Percentiles rank a stretch among this genome's conserved stretches.
Conservation (phyloP, 2,797 vertebrate species). For the Merluccius polli region DNA sequence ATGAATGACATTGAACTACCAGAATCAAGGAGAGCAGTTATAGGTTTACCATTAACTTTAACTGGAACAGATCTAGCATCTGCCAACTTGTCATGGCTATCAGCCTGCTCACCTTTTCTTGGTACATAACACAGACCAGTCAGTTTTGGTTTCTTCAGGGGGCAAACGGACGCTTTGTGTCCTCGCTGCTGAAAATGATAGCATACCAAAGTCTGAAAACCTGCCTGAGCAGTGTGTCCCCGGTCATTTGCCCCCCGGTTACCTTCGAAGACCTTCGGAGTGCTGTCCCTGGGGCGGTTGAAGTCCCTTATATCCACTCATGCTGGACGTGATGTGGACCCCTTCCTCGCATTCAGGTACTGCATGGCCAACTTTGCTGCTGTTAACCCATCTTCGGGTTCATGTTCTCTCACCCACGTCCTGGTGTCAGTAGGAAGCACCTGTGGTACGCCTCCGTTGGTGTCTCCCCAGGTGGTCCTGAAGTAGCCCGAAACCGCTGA, state of each 20-base stretch:
- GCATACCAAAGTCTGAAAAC: not conserved
- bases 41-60: not conserved
- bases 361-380: slow-evolving; percentile 10
- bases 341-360: not conserved
- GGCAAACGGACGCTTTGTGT: not conserved
- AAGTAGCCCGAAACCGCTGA: not conserved
- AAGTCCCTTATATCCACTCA: too few relatives aligned
- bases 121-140: not conserved
- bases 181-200: not conserved
- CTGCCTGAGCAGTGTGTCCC: too few relatives aligned
- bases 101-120: too few relatives aligned
- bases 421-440: not conserved
- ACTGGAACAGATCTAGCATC: not conserved
- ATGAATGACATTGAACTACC: slow-evolving; percentile 6
- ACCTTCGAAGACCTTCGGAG: not conserved
- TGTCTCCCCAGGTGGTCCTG: not conserved
- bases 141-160: not conserved
- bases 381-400: not conserved
- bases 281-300: not conserved
- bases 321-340: not conserved
- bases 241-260: not conserved
- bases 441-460: not conserved
- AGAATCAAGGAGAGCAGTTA: not conserved
- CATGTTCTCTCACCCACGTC: slow-evolving; percentile 17
- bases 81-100: not conserved